Conservation (phyloP, 2,888 invertebrate species). For the Euplagia quadripunctaria region DNA sequence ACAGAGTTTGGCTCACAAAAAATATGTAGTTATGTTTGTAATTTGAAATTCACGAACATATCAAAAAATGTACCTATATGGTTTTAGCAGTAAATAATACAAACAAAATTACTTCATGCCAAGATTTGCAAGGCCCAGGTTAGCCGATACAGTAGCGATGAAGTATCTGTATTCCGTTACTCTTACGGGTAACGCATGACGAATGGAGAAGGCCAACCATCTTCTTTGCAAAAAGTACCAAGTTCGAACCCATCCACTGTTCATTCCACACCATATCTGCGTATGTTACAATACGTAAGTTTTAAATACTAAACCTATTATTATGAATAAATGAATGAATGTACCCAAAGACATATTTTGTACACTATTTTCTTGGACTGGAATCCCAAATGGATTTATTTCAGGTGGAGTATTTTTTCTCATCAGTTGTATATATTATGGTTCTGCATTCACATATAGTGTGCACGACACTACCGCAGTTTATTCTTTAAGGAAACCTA, state of each 20-base stretch:
- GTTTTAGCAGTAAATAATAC: neutral
- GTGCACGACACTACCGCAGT: no score
- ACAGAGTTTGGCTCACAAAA: no score
- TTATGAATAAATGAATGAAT: neutral
- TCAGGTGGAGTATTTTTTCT: neutral
- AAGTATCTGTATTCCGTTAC: conserved; percentile 63
- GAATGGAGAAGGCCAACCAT: conserved; percentile 76
- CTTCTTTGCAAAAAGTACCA: conserved; percentile 76
- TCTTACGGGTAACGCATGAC: conserved; percentile 72
- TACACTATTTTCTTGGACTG: neutral
- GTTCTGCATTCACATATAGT: no score
- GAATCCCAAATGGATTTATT: neutral
- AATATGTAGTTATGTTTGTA: no score
- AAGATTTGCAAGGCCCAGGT: conserved; percentile 58
- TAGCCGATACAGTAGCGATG: conserved; percentile 60
- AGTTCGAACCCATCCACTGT: conserved; percentile 75
- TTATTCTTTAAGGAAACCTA: no score
- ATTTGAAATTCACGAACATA: no score
- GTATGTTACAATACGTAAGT: neutral
- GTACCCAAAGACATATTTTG: neutral
- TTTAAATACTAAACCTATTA: neutral
- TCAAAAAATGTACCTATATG: neutral
- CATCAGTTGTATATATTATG: no score
- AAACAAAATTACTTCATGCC: conserved; percentile 55
- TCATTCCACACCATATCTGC: conserved; percentile 69